Evolutionary conservation across 2,888 invertebrate genomes (phyloP), one percentile per base, ranked within the genome.

Genomic region (Yponomeuta sedellus): DNA sequence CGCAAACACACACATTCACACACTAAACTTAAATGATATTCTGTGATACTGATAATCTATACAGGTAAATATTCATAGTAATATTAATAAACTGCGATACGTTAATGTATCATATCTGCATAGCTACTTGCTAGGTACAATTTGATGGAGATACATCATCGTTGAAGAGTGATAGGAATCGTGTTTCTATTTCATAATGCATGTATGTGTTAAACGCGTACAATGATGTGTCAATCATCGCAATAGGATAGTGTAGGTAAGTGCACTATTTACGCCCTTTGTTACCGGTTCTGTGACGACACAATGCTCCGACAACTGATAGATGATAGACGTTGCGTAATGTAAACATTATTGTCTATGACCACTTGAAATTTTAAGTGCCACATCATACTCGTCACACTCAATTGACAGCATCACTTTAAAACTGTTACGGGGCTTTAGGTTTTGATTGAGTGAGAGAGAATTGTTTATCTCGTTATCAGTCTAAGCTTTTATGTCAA

Each of bases 211-310:
- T 34, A n/a, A 34, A n/a, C 34, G 59, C 2, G 16, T 25, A 28
- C 61, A 61, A 61, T 61, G 25, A 61, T 61, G 16, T 61, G 28
- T 61, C 61, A 61, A 61, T 34, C 34, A 61, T 28, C 61, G 28
- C 61, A 61, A 61, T 61, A 61, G n/a, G n/a, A 61, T 61, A 25
- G 28, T 52, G 16, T 61, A 61, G 28, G 61, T 61, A 61, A 61
- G 61, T 61, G 61, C 61, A 61, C 22, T 61, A 61, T 61, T 61
- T 61, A 61, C 61, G 28, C 10, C 61, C 61, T 34, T 28, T 61
- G 61, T 28, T 61, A 28, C 28, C 28, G 10, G 16, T 16, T 52
- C 8, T 52, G 61, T 28, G 61, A 58, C 58, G 58, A 58, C 58
- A 58, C 20, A 22, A 22, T 58, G 20, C 10, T 58, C 19, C 19